Evolutionary conservation across 1,140 invertebrate genomes (phyloP).

Genomic region (Monomorium pharaonis): DNA sequence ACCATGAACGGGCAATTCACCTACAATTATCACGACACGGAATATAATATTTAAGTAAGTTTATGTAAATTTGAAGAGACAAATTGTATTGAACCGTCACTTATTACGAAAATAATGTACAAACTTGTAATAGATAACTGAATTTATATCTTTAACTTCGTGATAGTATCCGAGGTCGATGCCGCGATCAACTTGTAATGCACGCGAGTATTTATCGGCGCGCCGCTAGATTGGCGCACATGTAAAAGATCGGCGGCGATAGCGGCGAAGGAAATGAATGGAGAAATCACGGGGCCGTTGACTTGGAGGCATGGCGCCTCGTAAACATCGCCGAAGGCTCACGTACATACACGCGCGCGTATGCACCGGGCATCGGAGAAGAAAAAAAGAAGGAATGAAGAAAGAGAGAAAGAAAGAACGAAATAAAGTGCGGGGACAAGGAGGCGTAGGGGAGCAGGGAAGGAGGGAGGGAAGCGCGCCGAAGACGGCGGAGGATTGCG

Average conservation of each 20-base stretch:
- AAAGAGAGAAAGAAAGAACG: neutral
- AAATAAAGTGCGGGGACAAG: neutral
- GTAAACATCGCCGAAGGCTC: constrained; percentile 62
- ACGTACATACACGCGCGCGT: constrained; percentile 36
- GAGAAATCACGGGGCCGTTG: constrained; percentile 73
- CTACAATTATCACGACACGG: no score
- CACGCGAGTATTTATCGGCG: constrained; percentile 11
- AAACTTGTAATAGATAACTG: neutral
- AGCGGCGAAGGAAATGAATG: constrained; percentile 68
- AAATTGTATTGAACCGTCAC: neutral
- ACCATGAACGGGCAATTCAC: no score
- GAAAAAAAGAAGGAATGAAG: neutral
- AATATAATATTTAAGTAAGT: no score
- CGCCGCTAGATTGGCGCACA: constrained; percentile 23
- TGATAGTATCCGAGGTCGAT: neutral
- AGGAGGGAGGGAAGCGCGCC: neutral
- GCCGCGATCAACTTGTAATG: neutral
- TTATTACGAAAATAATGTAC: neutral
- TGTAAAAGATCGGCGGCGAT: constrained; percentile 48
- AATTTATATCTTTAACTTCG: neutral
- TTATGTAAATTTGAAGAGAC: neutral
- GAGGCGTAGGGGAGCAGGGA: neutral
- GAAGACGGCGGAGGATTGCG: constrained; percentile 15
- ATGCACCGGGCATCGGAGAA: neutral
- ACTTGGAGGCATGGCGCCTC: constrained; percentile 66